Percentiles rank a stretch among this genome's conserved stretches.
phyloP scores from a whole-genome alignment of 2,888 invertebrate species.

The Brenthis daphne region DNA sequence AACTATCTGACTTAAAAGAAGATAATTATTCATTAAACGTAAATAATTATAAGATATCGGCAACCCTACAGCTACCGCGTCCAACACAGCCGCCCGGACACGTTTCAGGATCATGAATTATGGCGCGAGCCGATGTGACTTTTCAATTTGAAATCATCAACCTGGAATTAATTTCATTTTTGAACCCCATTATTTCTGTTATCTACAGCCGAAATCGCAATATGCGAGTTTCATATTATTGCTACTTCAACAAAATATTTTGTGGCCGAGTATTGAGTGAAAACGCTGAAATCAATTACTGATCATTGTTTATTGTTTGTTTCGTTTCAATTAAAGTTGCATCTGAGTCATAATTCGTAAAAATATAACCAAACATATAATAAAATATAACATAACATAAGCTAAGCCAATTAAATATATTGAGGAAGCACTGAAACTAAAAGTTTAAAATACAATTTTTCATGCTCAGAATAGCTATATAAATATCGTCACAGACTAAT shows the following conservation, averaged over 20 bases:
- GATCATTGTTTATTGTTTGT: conserved; percentile 20
- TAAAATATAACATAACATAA: too few species aligned
- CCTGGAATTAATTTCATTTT: conserved; percentile 83
- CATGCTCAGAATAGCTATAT: conserved; percentile 24
- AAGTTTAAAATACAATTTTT: conserved; percentile 29
- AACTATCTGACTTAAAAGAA: too few species aligned
- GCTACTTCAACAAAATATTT: conserved; percentile 74
- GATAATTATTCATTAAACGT: conserved; percentile 1
- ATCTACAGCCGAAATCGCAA: conserved; percentile 78
- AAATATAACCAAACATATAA: not conserved
- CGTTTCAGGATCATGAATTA: conserved; percentile 82
- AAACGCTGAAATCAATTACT: conserved; percentile 33
- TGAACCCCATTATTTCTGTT: conserved; percentile 82
- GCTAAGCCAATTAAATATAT: conserved; percentile 2
- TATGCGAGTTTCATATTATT: conserved; percentile 79
- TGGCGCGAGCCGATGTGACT: conserved; percentile 82
- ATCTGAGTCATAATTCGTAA: not conserved
- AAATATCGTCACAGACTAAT: conserved; percentile 30
- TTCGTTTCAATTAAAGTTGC: not conserved
- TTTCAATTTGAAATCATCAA: conserved; percentile 84
- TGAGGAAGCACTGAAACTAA: conserved; percentile 1
- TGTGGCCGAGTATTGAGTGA: conserved; percentile 52
- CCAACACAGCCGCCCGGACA: conserved; percentile 79
- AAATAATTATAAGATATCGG: conserved; percentile 37
- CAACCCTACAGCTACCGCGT: conserved; percentile 67